A percentile compares a stretch with the other conserved stretches of the same genome.
Evolutionary conservation across 2,888 invertebrate genomes (phyloP).

Genomic region (Trissonchulus latispiculum): DNA sequence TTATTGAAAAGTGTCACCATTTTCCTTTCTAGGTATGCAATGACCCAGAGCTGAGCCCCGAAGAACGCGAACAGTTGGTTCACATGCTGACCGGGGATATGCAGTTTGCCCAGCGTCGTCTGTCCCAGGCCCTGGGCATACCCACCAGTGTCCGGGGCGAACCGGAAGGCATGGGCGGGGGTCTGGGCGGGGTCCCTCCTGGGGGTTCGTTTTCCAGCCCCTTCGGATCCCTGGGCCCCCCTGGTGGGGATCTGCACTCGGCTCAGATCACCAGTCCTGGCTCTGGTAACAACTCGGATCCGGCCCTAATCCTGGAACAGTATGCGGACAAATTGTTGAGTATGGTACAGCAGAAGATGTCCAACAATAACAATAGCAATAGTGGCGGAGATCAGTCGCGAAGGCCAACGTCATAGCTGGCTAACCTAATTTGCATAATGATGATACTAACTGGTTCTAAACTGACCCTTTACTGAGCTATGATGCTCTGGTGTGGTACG

Average conservation of each 20-base stretch:
- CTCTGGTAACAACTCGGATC: neutral
- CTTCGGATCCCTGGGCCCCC: neutral
- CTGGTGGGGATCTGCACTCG: neutral
- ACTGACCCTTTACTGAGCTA: too few species aligned
- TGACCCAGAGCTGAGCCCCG: conserved; percentile 13
- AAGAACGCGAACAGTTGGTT: conserved; percentile 9
- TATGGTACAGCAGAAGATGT: conserved; percentile 18
- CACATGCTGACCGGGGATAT: conserved; percentile 5
- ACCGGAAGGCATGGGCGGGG: conserved; percentile 6
- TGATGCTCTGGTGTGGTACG: too few species aligned
- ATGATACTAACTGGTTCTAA: too few species aligned
- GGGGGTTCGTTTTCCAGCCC: neutral
- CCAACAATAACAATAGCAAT: too few species aligned
- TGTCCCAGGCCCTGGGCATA: conserved; percentile 4
- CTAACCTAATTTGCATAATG: too few species aligned
- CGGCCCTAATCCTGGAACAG: neutral
- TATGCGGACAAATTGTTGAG: conserved; percentile 4
- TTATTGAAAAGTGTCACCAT: too few species aligned
- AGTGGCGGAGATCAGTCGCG: too few species aligned
- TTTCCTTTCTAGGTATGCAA: conserved; percentile 1
- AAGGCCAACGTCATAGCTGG: too few species aligned
- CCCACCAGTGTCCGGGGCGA: neutral
- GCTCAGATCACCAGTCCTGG: too few species aligned
- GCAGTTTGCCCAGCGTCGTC: conserved; percentile 9
- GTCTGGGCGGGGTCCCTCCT: neutral